Evolutionary conservation across 2,888 invertebrate species (phyloP).

Genomic region (Callosobruchus maculatus): DNA sequence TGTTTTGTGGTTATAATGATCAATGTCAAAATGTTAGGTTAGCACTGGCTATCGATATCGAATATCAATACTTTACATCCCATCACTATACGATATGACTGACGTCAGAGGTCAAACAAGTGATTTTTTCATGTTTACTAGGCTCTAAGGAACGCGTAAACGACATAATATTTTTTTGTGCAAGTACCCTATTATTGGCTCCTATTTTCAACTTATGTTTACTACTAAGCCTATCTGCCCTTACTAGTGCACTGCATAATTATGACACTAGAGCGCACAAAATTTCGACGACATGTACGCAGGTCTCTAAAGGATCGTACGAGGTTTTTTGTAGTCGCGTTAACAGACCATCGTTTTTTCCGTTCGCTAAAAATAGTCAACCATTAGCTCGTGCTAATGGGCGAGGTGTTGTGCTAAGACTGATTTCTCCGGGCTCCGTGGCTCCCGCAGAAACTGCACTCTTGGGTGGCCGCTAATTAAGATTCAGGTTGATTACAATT

Average conservation of each 20-base stretch:
- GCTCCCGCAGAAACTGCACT: constrained; percentile 45
- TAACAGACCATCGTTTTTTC: constrained; percentile 9
- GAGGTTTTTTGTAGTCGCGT: not conserved
- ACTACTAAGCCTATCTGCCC: no score
- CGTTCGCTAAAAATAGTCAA: constrained; percentile 43
- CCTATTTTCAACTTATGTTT: no score
- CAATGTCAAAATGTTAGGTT: no score
- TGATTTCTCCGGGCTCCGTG: constrained; percentile 41
- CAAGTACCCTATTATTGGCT: no score
- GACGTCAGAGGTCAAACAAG: no score
- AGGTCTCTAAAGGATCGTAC: not conserved
- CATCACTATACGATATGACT: no score
- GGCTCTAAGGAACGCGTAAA: no score
- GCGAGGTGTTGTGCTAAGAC: constrained; percentile 45
- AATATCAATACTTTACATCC: no score
- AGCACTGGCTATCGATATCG: no score
- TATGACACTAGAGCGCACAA: not conserved
- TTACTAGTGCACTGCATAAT: not conserved
- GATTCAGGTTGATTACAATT: constrained; percentile 53
- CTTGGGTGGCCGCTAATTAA: constrained; percentile 53
- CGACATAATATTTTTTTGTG: no score
- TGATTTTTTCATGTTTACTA: no score
- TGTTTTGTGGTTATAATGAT: no score
- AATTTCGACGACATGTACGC: not conserved
- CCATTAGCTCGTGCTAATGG: constrained; percentile 51